Evolutionary conservation across 2,888 invertebrate genomes (phyloP).

Genomic region (Parnassius glacialis): DNA sequence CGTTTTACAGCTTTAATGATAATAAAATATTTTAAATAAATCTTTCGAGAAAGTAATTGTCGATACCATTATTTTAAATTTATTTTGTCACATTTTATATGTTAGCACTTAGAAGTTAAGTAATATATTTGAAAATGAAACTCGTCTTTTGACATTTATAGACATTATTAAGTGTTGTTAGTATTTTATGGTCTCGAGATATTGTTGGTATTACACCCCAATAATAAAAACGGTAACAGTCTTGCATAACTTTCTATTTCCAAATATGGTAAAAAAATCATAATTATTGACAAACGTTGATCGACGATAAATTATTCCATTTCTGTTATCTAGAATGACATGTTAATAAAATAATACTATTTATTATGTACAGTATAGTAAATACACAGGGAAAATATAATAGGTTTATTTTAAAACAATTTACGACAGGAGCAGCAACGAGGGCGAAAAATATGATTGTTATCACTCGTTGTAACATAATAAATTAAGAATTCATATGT

Average conservation of each 20-base stretch:
- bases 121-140: conserved; percentile 23
- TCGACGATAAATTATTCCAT: too few relatives aligned
- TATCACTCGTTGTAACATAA: too few relatives aligned
- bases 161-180: conserved; percentile 19
- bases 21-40: background rate
- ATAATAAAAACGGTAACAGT: background rate
- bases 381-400: too few relatives aligned
- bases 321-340: too few relatives aligned
- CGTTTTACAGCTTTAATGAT: too few relatives aligned
- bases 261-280: background rate
- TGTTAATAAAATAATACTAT: too few relatives aligned
- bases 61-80: conserved; percentile 18
- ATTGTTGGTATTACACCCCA: background rate
- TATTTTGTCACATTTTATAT: conserved; percentile 22
- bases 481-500: too few relatives aligned
- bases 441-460: too few relatives aligned
- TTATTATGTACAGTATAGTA: too few relatives aligned
- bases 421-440: too few relatives aligned
- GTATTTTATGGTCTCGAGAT: conserved; percentile 7
- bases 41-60: conserved; percentile 21
- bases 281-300: background rate
- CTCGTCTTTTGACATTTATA: conserved; percentile 21
- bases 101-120: conserved; percentile 12
- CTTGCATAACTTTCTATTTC: background rate
- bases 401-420: too few relatives aligned